A percentile compares a stretch with the other conserved stretches of the same genome.
These are phyloP conservation scores for Aelia acuminata DNA, from an alignment of 2,888 invertebrate genomes.

Conservation along the genomic window DNA sequence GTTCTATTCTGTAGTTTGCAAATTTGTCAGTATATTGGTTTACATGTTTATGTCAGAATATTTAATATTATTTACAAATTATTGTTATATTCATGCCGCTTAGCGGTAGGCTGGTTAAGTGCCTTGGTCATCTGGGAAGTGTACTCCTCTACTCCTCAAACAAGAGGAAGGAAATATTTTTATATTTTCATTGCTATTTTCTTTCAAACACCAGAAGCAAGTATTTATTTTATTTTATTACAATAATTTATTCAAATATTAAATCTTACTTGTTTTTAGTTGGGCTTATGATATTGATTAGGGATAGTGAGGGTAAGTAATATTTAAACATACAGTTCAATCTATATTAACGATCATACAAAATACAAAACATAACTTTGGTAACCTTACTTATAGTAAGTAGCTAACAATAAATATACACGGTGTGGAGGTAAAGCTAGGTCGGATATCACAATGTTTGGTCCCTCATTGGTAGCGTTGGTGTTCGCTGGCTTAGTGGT, in stretches of 20 bases:
- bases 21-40: too few species aligned
- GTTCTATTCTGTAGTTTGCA: too few species aligned
- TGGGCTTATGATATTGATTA: not conserved
- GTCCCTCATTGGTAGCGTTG: too few species aligned
- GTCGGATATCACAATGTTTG: conserved; percentile 23
- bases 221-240: not conserved
- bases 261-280: not conserved
- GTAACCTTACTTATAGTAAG: conserved; percentile 28
- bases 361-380: conserved; percentile 47
- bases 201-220: too few species aligned
- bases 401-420: conserved; percentile 49
- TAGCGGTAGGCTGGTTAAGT: too few species aligned
- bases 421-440: conserved; percentile 43
- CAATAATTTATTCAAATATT: not conserved
- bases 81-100: too few species aligned
- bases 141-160: too few species aligned
- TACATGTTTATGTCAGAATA: too few species aligned
- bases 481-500: not conserved
- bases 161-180: too few species aligned
- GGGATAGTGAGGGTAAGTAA: not conserved
- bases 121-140: too few species aligned
- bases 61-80: too few species aligned
- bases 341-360: conserved; percentile 40
- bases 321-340: conserved; percentile 12
- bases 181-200: too few species aligned